Evolutionary conservation across 2,113 vertebrate genomes (phyloP), one percentile per base, ranked within the genome.

Genomic region (Pontoporia blainvillei): DNA sequence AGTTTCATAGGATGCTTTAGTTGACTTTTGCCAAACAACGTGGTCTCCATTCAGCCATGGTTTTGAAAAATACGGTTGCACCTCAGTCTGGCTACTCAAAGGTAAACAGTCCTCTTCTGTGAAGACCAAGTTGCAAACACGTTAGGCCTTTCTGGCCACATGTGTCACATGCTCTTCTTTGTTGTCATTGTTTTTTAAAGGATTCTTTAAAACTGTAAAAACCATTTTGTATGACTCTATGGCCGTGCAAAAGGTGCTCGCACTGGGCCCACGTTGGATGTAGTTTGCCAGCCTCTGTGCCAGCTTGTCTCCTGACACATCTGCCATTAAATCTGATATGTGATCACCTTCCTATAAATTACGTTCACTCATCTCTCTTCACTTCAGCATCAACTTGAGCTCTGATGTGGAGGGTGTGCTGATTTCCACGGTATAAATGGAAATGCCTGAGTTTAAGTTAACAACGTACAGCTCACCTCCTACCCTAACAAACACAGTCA

Each of bases 11-110:
- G 15, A 9, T 61, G 36, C 11, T 81, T 57, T 59, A 10, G 29
- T 12, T 64, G 34, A 46, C 34, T 21, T 52, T 21, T 3, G 5
- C 21, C 21, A 64, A 82, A 41, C 0, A 1, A 1, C 1, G 2
- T 14, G 18, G 31, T 79, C 10, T 9, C 73, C 62, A 2, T 49
- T 91, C 62, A 73, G 6, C 46, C 36, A 9, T 21, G 57, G 15
- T 64, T 92, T 86, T 69, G 86, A 81, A 49, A 69, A 71, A 59
- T 8, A 8, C 12, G 34, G 0, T 57, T 73, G 15, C 0, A 25
- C 83, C 41, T 78, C 4, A 8, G 3, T 66, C 13, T 62, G 20
- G 15, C 36, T 52, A 41, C 41, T 69, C 12, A 23, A 73, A 21
- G 23, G 18, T 34, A 3, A 7, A 34, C 52, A 36, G 2, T 23